phyloP scores from a whole-genome alignment of 2,113 vertebrate species.

The Cromileptes altivelis region DNA sequence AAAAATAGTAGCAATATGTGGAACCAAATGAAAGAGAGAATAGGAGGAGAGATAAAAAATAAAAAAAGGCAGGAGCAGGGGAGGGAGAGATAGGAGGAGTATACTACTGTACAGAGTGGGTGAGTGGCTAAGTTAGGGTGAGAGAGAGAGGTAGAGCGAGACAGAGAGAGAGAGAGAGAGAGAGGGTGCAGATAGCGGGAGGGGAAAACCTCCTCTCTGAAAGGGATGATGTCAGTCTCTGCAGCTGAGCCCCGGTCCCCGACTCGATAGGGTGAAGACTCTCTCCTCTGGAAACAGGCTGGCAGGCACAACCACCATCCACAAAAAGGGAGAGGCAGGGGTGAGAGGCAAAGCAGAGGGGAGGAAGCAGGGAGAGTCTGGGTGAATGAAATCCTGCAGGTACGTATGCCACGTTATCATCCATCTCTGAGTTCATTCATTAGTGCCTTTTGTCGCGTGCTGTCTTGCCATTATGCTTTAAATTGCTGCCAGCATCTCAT shows the following conservation, averaged over 20 bases:
- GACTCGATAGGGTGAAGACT: constrained; percentile 78
- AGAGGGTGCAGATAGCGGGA: constrained; percentile 81
- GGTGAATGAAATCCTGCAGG: constrained; percentile 77
- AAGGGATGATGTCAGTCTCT: constrained; percentile 90
- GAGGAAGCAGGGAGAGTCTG: constrained; percentile 55
- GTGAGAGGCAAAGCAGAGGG: constrained; percentile 51
- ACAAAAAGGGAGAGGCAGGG: constrained; percentile 49
- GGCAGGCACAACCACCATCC: constrained; percentile 53
- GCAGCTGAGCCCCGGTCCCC: constrained; percentile 85
- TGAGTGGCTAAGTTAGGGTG: constrained; percentile 60
- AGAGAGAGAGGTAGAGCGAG: constrained; percentile 52
- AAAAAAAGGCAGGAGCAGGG: constrained; percentile 30
- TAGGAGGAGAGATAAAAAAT: constrained; percentile 28
- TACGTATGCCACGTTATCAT: constrained; percentile 74
- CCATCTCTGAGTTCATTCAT: constrained; percentile 68
- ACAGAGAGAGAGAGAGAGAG: constrained; percentile 49
- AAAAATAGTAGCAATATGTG: constrained; percentile 66
- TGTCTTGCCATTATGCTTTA: constrained; percentile 41
- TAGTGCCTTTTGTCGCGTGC: constrained; percentile 53
- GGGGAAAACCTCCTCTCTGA: constrained; percentile 86
- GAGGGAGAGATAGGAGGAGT: constrained; percentile 70
- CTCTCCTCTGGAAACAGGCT: constrained; percentile 71
- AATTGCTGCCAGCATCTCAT: constrained; percentile 52
- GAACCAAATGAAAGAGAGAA: constrained; percentile 56
- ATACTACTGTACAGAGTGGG: constrained; percentile 74